Evolutionary conservation across 2,797 vertebrate species (phyloP), one percentile per base, ranked within the genome.

Genomic region (Rhabdomys pumilio): DNA sequence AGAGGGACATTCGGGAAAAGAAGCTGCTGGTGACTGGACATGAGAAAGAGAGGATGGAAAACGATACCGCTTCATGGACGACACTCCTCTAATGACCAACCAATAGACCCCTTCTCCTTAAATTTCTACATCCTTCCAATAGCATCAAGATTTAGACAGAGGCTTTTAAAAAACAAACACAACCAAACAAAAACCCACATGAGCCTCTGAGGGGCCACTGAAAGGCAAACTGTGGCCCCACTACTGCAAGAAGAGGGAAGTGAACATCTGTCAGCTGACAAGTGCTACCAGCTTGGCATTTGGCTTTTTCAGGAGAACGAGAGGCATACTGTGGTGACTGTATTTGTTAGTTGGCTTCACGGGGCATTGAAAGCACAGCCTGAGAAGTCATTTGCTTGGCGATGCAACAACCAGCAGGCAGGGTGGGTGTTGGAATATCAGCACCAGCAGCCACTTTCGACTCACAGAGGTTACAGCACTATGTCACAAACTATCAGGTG

Each of bases 371-470:
- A 50, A 93, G 8, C 19, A 50, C 15, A 20, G 11, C 20, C 7
- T 0, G n/a, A 1, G 3, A 55, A 55, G 17, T 41, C 0, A 11
- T 63, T n/a, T 67, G 73, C 65, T 26, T 20, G 0, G 22, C 1
- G 34, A 41, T 41, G 34, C 2, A 19, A 4, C 1, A 22, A 6
- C 13, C 61, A 9, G 2, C 65, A 26, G 13, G 57, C 57, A 17
- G 7, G 13, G 29, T 7, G 0, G 4, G 22, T 22, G 81, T 87
- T 20, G 53, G 26, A 76, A 12, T 34, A 8, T 19, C 13, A 31
- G n/a, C 57, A 87, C 38, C 17, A 31, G 11, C 41, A 38, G 26
- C 1, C 19, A 29, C 29, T 77, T 89, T 73, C 72, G 61, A 8
- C 15, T 14, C 4, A 11, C 1, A 9, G 44, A 57, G 31, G 24